Evolutionary conservation across 2,888 invertebrate genomes (phyloP).

Genomic region (Merodon equestris): DNA sequence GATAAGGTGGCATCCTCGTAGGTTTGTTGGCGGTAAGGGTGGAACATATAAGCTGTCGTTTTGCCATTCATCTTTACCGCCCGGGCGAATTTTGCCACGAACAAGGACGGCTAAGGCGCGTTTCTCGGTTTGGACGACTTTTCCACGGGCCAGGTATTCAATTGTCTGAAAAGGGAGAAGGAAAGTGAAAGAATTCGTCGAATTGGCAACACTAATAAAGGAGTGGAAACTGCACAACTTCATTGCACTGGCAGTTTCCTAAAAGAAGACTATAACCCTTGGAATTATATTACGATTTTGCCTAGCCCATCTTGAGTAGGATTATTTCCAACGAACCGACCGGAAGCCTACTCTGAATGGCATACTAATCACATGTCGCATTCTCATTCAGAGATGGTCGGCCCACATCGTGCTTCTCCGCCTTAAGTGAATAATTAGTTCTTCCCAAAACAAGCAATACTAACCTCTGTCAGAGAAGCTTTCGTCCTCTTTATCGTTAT

Average conservation of each 20-base stretch:
- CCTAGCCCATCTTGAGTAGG: no score
- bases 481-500: conserved; percentile 91
- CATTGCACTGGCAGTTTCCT: no score
- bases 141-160: conserved; percentile 91
- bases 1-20: conserved; percentile 95
- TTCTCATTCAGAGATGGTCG: no score
- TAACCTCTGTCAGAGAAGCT: conserved; percentile 87
- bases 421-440: no score
- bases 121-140: conserved; percentile 91
- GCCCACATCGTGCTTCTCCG: no score
- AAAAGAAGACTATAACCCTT: no score
- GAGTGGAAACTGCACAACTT: no score
- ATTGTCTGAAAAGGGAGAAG: conserved; percentile 83
- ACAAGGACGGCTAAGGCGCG: conserved; percentile 89
- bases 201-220: no score
- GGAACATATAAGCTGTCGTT: conserved; percentile 94
- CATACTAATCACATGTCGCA: no score
- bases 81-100: conserved; percentile 89
- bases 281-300: no score
- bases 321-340: no score
- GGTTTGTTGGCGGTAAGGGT: conserved; percentile 95
- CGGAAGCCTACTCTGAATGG: no score
- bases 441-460: neutral
- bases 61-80: conserved; percentile 90
- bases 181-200: neutral